A percentile compares a stretch with the other conserved stretches of the same genome.
These are phyloP conservation scores for Drosophila asahinai DNA, from an alignment of 1,140 invertebrate species.

Conservation along the genomic window DNA sequence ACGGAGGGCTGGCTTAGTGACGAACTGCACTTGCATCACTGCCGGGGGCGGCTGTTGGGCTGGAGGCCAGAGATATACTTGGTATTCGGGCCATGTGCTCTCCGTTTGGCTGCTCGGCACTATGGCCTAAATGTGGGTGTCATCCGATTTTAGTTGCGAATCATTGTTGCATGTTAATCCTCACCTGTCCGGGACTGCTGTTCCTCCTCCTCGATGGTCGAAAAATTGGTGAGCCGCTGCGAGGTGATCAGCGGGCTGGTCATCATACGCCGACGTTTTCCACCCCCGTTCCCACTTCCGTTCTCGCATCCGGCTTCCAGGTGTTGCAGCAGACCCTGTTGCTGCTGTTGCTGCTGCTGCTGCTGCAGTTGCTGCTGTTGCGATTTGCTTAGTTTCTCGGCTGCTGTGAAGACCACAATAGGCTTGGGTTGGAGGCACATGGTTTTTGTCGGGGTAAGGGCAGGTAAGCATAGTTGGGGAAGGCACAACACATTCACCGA, in stretches of 20 bases:
- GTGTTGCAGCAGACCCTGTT: slow-evolving; percentile 7
- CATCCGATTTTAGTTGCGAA: not conserved
- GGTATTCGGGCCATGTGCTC: slow-evolving; percentile 37
- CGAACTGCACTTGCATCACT: slow-evolving; percentile 35
- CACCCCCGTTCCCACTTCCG: slow-evolving; percentile 28
- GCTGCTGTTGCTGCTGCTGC: slow-evolving; percentile 19
- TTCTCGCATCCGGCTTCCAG: slow-evolving; percentile 26
- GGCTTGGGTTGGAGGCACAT: slow-evolving; percentile 37
- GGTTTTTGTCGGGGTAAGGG: slow-evolving; percentile 3
- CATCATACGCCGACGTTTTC: slow-evolving; percentile 58
- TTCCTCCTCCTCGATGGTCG: slow-evolving; percentile 76
- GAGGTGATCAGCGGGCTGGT: slow-evolving; percentile 72
- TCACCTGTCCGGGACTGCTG: slow-evolving; percentile 52
- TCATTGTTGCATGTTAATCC: not conserved
- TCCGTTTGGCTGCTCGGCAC: slow-evolving; percentile 36
- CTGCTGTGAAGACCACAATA: slow-evolving; percentile 58
- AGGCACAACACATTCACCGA: slow-evolving; percentile 14
- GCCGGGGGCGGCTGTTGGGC: slow-evolving; percentile 28
- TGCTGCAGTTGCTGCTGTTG: slow-evolving; percentile 45
- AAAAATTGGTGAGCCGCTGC: slow-evolving; percentile 70
- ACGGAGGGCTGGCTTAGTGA: slow-evolving; percentile 20
- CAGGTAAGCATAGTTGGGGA: slow-evolving; percentile 23
- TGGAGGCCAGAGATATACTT: slow-evolving; percentile 50
- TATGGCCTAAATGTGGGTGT: slow-evolving; percentile 8
- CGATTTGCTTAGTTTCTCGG: slow-evolving; percentile 56